Base-by-base conservation (phyloP, 92 coral and sea anemone species). In the Blastomussa wellsi region DNA sequence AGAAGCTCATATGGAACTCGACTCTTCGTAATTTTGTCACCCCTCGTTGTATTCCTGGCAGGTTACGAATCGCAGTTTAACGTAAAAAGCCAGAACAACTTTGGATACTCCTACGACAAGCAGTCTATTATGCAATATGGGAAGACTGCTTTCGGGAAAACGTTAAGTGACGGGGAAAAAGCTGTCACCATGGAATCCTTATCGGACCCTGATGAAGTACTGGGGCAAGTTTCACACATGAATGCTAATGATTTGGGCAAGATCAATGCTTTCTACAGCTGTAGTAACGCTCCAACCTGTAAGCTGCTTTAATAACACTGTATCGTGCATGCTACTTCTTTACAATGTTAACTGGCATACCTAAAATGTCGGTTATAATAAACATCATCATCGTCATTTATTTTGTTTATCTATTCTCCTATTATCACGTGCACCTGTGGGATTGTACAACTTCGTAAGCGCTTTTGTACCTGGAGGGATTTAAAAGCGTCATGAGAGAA, bases 231-330 rank as follows among this genome's bases (percentile, higher is more conserved):
- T 5, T 57, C 87, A 10, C 72, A 73, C 74, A 39, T 74, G 62
- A 51, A 83, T 37, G 74, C 74, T 17, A 57, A 8, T 16, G 87
- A 83, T 62, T 33, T 83, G 47, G n/a, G 26, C n/a, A 83, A 74
- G 57, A 32, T 83, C 16, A 73, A 83, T n/a, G 0, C 11, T 1
- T 51, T 74, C 7, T 83, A 74, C 35, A 12, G 12, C 3, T 62
- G 68, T 24, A 57, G 33, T 28, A 62, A 57, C 1, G 33, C 68
- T 62, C 3, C 3, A 26, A 24, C 32, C 14, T 81, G 84, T 69
- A 71, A 69, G 85, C 12, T 28, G 8, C 16, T 20, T 39, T 60
- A 8, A 44, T 8, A 6, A 44, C 44, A 39, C 44, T 39, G 44
- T 7, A 39, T 39, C 44, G 44, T 39, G 44, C 44, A 39, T 39